Evolutionary conservation across 2,888 invertebrate genomes (phyloP).

Genomic region (Neoscelio sp.): DNA sequence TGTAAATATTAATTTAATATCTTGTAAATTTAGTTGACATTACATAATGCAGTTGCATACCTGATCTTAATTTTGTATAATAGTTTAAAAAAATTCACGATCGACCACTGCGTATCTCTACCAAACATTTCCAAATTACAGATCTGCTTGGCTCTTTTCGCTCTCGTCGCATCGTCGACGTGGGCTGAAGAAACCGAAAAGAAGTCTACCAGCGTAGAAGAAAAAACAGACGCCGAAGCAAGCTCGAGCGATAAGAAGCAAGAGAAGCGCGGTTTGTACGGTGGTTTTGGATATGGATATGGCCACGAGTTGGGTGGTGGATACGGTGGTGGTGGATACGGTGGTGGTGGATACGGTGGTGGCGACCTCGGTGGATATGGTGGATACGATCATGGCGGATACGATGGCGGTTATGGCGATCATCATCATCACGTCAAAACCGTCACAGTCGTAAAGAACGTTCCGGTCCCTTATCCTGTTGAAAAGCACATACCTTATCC

Average conservation of each 20-base stretch:
- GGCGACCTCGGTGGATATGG: constrained; percentile 72
- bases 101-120: neutral
- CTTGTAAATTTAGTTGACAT: too few species aligned
- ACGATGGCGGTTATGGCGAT: constrained; percentile 81
- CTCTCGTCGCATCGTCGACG: constrained; percentile 88
- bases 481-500: constrained; percentile 88
- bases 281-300: constrained; percentile 92
- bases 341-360: constrained; percentile 82
- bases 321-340: constrained; percentile 82
- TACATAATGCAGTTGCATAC: too few species aligned
- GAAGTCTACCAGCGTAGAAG: constrained; percentile 84
- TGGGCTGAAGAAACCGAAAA: constrained; percentile 86
- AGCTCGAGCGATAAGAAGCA: constrained; percentile 86
- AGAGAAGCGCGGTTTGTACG: constrained; percentile 92
- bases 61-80: too few species aligned
- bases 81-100: too few species aligned
- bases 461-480: constrained; percentile 87
- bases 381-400: too few species aligned
- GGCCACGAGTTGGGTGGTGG: constrained; percentile 88
- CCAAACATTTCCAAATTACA: constrained; percentile 81
- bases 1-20: too few species aligned
- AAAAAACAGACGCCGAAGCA: constrained; percentile 63
- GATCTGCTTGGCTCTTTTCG: constrained; percentile 90
- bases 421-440: constrained; percentile 85
- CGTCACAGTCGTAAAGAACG: constrained; percentile 87